phyloP scores from a whole-genome alignment of 2,888 invertebrate species.

The Ornithoptera priamus region DNA sequence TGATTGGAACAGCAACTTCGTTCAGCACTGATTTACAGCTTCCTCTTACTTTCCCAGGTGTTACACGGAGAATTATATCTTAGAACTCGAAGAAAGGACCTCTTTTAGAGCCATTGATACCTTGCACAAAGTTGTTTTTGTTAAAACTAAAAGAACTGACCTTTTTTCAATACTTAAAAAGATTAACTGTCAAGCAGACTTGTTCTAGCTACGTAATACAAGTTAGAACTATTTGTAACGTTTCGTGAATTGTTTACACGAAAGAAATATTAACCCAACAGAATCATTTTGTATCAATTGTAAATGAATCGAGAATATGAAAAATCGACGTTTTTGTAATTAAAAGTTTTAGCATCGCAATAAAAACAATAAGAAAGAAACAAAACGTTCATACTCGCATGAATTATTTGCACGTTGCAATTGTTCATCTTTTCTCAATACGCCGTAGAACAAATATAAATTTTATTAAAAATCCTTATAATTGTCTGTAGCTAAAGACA shows the following conservation, averaged over 20 bases:
- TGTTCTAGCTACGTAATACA: neutral
- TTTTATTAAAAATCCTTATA: neutral
- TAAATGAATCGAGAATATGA: neutral
- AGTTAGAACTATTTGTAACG: neutral
- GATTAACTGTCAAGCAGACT: too few species aligned
- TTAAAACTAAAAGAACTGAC: too few species aligned
- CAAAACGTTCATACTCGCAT: neutral
- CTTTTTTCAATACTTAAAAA: too few species aligned
- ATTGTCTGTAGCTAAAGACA: neutral
- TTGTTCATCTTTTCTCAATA: neutral
- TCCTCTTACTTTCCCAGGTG: too few species aligned
- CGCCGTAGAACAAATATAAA: neutral
- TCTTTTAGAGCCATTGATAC: too few species aligned
- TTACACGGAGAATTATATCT: too few species aligned
- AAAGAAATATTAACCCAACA: neutral
- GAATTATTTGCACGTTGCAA: neutral
- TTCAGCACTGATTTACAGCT: too few species aligned
- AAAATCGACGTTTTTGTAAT: neutral
- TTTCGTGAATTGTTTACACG: neutral
- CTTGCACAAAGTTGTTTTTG: too few species aligned
- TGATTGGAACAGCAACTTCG: too few species aligned
- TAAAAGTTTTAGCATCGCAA: neutral
- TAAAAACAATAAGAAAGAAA: neutral
- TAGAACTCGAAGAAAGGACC: too few species aligned
- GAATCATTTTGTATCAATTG: neutral